Conservation (phyloP, 2,113 vertebrate genomes). For the Empidonax alnorum region DNA sequence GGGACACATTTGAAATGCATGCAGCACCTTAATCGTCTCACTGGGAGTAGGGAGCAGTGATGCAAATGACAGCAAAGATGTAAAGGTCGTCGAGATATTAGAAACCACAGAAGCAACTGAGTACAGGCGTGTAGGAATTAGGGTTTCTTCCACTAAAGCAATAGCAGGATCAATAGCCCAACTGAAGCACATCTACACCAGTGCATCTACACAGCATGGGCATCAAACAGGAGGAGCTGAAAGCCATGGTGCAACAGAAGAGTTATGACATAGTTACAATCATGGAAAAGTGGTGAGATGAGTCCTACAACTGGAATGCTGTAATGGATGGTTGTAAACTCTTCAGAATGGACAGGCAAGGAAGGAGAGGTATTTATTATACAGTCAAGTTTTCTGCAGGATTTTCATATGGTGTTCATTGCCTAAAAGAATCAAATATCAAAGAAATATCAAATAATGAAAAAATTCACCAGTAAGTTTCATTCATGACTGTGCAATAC, state of each 20-base stretch:
- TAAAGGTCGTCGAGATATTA: fast-evolving
- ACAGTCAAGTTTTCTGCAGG: not conserved
- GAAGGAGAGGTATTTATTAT: not conserved
- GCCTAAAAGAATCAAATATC: not conserved
- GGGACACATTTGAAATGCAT: not conserved
- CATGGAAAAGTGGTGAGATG: not conserved
- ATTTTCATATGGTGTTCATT: not conserved
- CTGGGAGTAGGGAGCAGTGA: not conserved
- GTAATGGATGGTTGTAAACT: not conserved
- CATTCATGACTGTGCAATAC: fast-evolving
- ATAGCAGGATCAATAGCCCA: not conserved
- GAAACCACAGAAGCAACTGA: not conserved
- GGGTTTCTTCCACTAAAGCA: not conserved
- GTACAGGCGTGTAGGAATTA: not conserved
- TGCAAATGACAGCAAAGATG: fast-evolving
- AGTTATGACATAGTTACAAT: not conserved
- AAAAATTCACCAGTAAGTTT: not conserved
- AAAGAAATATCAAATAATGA: not conserved
- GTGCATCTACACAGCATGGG: fast-evolving
- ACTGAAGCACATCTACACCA: not conserved
- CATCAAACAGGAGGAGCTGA: not conserved
- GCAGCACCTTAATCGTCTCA: not conserved
- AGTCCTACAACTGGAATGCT: not conserved
- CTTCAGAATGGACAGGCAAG: not conserved
- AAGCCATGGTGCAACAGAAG: not conserved